These are phyloP conservation scores for Hypsopygia costalis DNA, from an alignment of 2,888 invertebrate genomes.

Conservation along the genomic window DNA sequence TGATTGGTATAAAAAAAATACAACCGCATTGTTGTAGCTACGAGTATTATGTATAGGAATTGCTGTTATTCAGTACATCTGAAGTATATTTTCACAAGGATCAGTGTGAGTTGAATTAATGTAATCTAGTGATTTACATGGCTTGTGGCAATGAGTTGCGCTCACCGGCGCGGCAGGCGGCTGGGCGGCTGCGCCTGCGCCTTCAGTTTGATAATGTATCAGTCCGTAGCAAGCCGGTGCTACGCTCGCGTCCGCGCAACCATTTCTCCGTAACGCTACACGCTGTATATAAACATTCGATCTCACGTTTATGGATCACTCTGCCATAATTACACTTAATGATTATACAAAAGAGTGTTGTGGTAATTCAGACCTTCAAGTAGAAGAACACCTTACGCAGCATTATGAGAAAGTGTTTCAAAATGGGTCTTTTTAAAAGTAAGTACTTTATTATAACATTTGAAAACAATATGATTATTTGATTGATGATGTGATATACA, in stretches of 20 bases:
- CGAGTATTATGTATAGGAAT: too few relatives aligned
- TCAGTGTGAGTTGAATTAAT: neutral
- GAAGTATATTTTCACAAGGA: too few relatives aligned
- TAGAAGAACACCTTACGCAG: slow-evolving; percentile 57
- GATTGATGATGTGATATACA: too few relatives aligned
- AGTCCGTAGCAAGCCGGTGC: slow-evolving; percentile 55
- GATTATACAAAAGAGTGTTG: slow-evolving; percentile 3
- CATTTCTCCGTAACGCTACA: neutral
- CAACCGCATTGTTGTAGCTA: too few relatives aligned
- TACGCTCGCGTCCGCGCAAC: slow-evolving; percentile 36
- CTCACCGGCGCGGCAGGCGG: slow-evolving; percentile 26
- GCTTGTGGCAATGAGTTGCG: slow-evolving; percentile 52
- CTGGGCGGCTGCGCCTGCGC: slow-evolving; percentile 30
- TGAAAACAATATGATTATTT: too few relatives aligned
- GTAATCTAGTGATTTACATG: slow-evolving; percentile 2
- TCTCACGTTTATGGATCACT: slow-evolving; percentile 2
- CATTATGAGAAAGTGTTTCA: slow-evolving; percentile 74
- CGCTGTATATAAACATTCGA: slow-evolving; percentile 3
- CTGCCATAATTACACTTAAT: neutral
- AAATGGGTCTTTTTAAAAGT: slow-evolving; percentile 75
- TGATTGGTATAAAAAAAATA: too few relatives aligned
- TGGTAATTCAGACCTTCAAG: slow-evolving; percentile 31
- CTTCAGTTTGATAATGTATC: slow-evolving; percentile 52
- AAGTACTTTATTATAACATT: slow-evolving; percentile 39
- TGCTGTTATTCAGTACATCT: too few relatives aligned